phyloP scores from a whole-genome alignment of 2,113 vertebrate genomes.

The Elephas maximus region DNA sequence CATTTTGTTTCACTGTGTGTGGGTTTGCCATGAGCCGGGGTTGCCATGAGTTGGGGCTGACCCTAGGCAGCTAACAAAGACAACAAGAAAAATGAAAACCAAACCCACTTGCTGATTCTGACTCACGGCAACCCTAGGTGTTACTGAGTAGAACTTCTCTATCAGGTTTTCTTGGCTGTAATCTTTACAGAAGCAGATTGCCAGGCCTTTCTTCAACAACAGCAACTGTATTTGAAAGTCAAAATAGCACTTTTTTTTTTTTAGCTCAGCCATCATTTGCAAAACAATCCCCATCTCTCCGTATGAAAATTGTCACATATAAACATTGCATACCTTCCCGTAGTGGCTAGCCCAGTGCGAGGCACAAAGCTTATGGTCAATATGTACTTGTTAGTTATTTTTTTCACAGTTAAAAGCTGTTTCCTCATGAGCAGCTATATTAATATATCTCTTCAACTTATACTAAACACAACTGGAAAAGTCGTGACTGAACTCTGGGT shows the following conservation, averaged over 20 bases:
- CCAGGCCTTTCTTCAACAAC: too few species aligned
- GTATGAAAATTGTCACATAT: not conserved
- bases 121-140: too few species aligned
- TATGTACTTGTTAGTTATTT: not conserved
- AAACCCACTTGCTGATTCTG: too few species aligned
- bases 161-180: too few species aligned
- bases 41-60: too few species aligned
- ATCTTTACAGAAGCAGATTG: too few species aligned
- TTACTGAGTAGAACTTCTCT: too few species aligned
- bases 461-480: slow-evolving; percentile 8
- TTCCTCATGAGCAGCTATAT: not conserved
- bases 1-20: too few species aligned
- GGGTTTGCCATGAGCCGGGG: too few species aligned
- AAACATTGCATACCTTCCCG: not conserved
- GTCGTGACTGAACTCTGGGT: not conserved
- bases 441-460: not conserved
- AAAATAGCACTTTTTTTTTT: slow-evolving; percentile 7
- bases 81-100: too few species aligned
- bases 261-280: not conserved
- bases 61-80: too few species aligned
- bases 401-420: not conserved
- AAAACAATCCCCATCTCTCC: not conserved
- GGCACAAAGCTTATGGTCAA: not conserved
- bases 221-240: slow-evolving; percentile 8
- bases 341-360: not conserved